Base-by-base conservation (phyloP, 2,888 invertebrate genomes). In the Dryococelus australis region DNA sequence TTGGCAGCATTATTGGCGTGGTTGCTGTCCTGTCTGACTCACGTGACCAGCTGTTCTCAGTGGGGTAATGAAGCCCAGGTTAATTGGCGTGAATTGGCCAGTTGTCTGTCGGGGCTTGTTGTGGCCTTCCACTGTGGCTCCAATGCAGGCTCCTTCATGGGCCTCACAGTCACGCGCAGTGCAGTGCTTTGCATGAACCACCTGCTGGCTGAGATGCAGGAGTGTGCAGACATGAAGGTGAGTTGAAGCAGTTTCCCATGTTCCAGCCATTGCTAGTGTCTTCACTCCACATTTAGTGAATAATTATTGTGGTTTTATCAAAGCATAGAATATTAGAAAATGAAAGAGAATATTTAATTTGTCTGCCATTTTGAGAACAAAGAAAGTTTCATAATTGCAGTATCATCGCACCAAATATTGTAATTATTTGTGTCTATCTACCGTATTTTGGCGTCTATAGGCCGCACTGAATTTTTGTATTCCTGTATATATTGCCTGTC, bases 131-230 rank as follows among this genome's bases (percentile, higher is more conserved):
- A 94, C 89, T 92, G 92, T 87, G 92, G 86, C 16, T 89, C 91
- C 0, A 92, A 93, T n/a, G 91, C 93, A 1, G 91, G 92, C 79
- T 94, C 94, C 79, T 93, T 94, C 80, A 94, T 94, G 94, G 94
- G 94, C 0, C 90, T 94, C 13, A 94, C 93, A 53, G 94, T 94
- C 88, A 94, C 94, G 0, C 91, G 94, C 89, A 92, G 94, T 89
- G 93, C 93, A 8, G 91, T 94, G 35, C 91, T 94, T 78, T 93
- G 94, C 86, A 91, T 94, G 85, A 94, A 94, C 90, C 94, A 94
- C 90, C 90, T 94, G 51, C 89, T 94, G 10, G 92, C 92, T 80
- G 94, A 94, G 90, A 92, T 94, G 92, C 93, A 93, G 89, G 91
- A 89, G 26, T 90, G 92, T 90, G 91, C 91, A 16, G 92, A 91